Conservation (phyloP, 2,888 invertebrate species). For the Fissipunctia ypsillon region DNA sequence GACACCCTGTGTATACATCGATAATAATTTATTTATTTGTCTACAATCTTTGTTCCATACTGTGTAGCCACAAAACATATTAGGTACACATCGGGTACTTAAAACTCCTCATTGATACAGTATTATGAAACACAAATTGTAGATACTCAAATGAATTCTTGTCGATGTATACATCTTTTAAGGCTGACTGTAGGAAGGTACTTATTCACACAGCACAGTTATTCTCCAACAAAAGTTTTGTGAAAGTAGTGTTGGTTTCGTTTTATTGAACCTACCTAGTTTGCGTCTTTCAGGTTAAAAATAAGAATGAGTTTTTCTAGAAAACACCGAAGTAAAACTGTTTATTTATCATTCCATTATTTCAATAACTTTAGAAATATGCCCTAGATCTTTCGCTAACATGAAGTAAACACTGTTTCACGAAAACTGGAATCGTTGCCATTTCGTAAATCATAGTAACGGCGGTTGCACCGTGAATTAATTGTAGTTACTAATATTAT, state of each 20-base stretch:
- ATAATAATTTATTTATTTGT: too few species aligned
- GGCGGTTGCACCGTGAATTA: not conserved
- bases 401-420: conserved; percentile 14
- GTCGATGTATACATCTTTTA: too few species aligned
- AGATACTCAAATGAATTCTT: too few species aligned
- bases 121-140: too few species aligned
- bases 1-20: too few species aligned
- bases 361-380: conserved; percentile 44
- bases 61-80: too few species aligned
- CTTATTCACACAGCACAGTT: too few species aligned
- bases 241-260: too few species aligned
- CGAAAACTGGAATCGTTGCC: conserved; percentile 4
- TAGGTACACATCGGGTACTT: too few species aligned
- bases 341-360: conserved; percentile 37
- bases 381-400: conserved; percentile 24
- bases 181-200: too few species aligned
- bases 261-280: not conserved
- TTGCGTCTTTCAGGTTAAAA: conserved; percentile 24
- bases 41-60: not conserved
- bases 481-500: not conserved
- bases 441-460: conserved; percentile 3
- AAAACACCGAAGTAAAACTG: conserved; percentile 15
- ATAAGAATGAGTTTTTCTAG: conserved; percentile 21
- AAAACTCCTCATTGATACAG: too few species aligned
- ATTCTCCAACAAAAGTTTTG: not conserved